Conservation (phyloP, 2,888 invertebrate genomes). For the Pyrrhosoma nymphula region DNA sequence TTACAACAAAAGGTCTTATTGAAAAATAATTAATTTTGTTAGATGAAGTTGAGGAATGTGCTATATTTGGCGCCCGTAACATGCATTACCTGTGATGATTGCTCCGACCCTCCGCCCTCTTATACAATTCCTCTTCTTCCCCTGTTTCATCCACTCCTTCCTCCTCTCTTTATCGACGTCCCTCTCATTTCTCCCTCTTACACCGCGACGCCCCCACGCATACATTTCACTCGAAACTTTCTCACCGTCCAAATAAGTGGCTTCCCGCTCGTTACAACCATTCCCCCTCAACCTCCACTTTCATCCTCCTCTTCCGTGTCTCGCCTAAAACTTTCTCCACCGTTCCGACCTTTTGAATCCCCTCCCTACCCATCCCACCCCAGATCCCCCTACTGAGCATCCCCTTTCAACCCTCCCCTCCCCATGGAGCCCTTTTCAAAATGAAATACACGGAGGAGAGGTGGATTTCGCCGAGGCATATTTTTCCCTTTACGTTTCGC, state of each 20-base stretch:
- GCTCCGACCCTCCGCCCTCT: no score
- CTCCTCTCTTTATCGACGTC: neutral
- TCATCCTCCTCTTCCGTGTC: neutral
- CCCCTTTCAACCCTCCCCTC: neutral
- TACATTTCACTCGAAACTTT: neutral
- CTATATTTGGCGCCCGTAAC: no score
- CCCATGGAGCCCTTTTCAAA: neutral
- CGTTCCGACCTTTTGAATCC: neutral
- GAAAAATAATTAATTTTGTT: no score
- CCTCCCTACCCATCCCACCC: neutral
- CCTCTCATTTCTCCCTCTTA: neutral
- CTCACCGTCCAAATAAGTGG: neutral
- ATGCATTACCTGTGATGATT: no score
- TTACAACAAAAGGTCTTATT: no score
- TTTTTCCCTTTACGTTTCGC: neutral
- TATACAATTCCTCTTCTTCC: neutral
- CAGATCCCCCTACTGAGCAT: neutral
- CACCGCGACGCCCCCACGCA: neutral
- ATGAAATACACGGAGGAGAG: neutral
- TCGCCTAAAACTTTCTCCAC: neutral
- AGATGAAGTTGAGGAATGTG: no score
- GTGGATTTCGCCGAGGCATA: neutral
- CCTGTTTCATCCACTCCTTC: neutral
- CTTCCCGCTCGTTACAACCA: slow-evolving; percentile 23
- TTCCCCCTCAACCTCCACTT: neutral